Percentiles rank a stretch among this genome's conserved stretches.
phyloP scores from a whole-genome alignment of 2,888 invertebrate genomes.

The Epinotia demarniana region DNA sequence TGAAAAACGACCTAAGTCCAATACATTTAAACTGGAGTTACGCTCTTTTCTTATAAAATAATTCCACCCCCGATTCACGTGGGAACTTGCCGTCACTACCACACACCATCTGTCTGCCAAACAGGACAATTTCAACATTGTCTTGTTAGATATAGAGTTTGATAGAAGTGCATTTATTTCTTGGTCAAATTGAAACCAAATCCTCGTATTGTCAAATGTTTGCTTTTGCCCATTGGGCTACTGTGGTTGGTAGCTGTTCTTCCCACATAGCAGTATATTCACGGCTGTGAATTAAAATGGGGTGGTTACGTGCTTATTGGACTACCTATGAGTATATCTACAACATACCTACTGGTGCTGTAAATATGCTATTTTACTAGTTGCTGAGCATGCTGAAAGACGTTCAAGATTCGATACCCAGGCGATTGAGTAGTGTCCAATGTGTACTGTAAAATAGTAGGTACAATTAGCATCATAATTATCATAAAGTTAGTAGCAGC shows the following conservation, averaged over 20 bases:
- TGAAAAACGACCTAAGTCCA: not conserved
- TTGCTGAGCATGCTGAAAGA: too few relatives aligned
- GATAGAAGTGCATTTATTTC: not conserved
- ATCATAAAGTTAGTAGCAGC: too few relatives aligned
- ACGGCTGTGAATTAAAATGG: not conserved
- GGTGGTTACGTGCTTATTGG: not conserved
- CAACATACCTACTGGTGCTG: too few relatives aligned
- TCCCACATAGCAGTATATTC: slow-evolving; percentile 13
- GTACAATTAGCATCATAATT: too few relatives aligned
- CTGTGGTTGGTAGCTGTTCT: slow-evolving; percentile 17
- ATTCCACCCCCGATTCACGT: slow-evolving; percentile 31
- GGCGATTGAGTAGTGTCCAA: too few relatives aligned
- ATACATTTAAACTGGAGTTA: not conserved
- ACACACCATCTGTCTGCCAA: not conserved
- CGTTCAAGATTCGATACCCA: too few relatives aligned
- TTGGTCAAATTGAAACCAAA: slow-evolving; percentile 23
- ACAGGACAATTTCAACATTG: not conserved
- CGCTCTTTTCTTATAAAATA: not conserved
- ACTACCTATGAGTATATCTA: too few relatives aligned
- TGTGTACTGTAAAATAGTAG: too few relatives aligned
- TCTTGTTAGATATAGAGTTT: not conserved
- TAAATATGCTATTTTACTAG: too few relatives aligned
- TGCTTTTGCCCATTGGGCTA: slow-evolving; percentile 19
- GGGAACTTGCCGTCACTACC: slow-evolving; percentile 7
- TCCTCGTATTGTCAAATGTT: slow-evolving; percentile 29